These are phyloP conservation scores for Aphyosemion australe DNA, from an alignment of 2,113 vertebrate genomes.

Conservation along the genomic window DNA sequence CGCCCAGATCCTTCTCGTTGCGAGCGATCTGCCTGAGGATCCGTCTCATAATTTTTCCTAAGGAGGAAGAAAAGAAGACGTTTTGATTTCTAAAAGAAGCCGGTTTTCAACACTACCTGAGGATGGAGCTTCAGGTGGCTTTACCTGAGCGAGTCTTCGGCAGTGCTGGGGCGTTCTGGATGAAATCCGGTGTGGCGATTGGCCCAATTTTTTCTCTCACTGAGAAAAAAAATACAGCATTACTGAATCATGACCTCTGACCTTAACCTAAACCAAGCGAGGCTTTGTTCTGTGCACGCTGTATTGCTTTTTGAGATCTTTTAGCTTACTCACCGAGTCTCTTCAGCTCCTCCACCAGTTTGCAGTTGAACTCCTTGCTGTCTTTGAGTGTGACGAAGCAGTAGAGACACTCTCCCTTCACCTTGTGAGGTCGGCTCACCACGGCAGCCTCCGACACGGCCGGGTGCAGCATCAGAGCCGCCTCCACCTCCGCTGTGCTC, in stretches of 20 bases:
- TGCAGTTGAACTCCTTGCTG: slow-evolving; percentile 71
- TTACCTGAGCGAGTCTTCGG: slow-evolving; percentile 86
- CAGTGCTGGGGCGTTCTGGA: slow-evolving; percentile 83
- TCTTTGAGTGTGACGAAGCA: slow-evolving; percentile 83
- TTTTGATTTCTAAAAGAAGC: background rate
- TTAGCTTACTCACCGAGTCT: slow-evolving; percentile 67
- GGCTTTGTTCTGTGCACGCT: too few relatives aligned
- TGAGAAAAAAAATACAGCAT: slow-evolving; percentile 34
- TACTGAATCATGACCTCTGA: too few relatives aligned
- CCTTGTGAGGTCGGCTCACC: slow-evolving; percentile 79
- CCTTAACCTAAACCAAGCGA: too few relatives aligned
- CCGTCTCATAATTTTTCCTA: slow-evolving; percentile 85
- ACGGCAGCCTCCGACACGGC: slow-evolving; percentile 80
- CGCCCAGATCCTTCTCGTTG: slow-evolving; percentile 82
- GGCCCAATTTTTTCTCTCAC: slow-evolving; percentile 85
- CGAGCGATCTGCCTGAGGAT: slow-evolving; percentile 82
- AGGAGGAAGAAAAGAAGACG: background rate
- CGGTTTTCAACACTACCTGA: background rate
- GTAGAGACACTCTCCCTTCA: slow-evolving; percentile 85
- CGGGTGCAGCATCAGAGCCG: slow-evolving; percentile 74
- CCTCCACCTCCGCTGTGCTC: slow-evolving; percentile 84
- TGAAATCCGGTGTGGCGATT: slow-evolving; percentile 84
- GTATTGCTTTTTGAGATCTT: too few relatives aligned
- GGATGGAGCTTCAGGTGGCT: background rate
- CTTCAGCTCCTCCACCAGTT: slow-evolving; percentile 77